Percentiles rank a stretch among this genome's conserved stretches.
phyloP scores from a whole-genome alignment of 2,113 vertebrate species.

The Tragelaphus imberbis region DNA sequence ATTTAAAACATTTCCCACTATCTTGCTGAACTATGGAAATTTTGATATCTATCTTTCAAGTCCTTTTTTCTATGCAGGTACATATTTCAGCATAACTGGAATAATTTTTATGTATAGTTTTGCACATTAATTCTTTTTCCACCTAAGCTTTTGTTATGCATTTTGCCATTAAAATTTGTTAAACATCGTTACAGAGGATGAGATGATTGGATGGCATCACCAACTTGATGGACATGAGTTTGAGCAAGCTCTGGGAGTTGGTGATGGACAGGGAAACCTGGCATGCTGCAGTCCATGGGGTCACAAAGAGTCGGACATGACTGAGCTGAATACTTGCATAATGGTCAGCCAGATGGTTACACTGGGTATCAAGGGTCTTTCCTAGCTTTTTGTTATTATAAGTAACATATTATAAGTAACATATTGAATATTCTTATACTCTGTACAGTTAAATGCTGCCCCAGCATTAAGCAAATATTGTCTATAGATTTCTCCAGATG shows the following conservation, averaged over 20 bases:
- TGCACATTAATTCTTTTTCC: neutral
- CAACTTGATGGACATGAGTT: neutral
- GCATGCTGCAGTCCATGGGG: neutral
- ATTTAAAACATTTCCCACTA: neutral
- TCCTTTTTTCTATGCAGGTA: neutral
- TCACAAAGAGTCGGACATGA: neutral
- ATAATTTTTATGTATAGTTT: neutral
- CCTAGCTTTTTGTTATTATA: neutral
- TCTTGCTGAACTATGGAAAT: neutral
- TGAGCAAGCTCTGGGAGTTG: neutral
- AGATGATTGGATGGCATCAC: neutral
- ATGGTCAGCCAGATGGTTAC: neutral
- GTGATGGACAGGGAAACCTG: neutral
- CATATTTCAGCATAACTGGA: neutral
- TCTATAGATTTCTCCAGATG: neutral
- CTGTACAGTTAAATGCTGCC: neutral
- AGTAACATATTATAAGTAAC: neutral
- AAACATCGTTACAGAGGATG: neutral
- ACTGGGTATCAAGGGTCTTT: neutral
- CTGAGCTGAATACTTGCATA: neutral
- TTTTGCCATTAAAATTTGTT: neutral
- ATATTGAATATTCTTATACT: neutral
- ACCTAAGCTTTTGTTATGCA: neutral
- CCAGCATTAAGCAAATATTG: neutral
- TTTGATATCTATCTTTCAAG: neutral